Base-by-base conservation (phyloP, 2,888 invertebrate species). In the Vannuccia rotundouncinata region DNA sequence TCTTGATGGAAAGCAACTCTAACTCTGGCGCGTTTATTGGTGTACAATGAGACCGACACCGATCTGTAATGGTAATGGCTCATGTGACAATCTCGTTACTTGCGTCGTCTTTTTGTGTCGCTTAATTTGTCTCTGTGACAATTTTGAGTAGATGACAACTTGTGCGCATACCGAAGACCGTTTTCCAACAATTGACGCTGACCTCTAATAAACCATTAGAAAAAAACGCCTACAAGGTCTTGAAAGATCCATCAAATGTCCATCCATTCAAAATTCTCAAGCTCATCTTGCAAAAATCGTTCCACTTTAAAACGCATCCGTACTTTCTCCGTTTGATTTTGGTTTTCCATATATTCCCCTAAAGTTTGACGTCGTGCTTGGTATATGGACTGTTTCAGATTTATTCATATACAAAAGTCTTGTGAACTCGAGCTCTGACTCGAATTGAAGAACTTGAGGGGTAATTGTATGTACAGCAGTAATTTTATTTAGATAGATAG, bases 381-480 rank as follows among this genome's bases (percentile, higher is more conserved):
- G 66, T 66, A 66, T 17, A 66, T 66, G 25, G 66, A 66, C 66
- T 66, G 66, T 66, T 66, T 66, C 66, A 66, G 66, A 66, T 66
- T 66, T 66, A 66, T 66, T 66, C 66, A 66, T 13, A 27, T 17
- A 66, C 66, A 66, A 66, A 66, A 66, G 10, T 22, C 66, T 22
- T 17, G 66, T 66, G 66, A 66, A 66, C 66, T 66, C 66, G 66
- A 66, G 66, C 66, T 66, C 66, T 66, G 66, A 27, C n/a, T n/a
- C n/a, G n/a, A n/a, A n/a, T n/a, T n/a, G n/a, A n/a, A n/a, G n/a
- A n/a, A n/a, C n/a, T n/a, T n/a, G n/a, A n/a, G n/a, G n/a, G n/a
- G n/a, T n/a, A n/a, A n/a, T n/a, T n/a, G n/a, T n/a, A n/a, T n/a
- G n/a, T n/a, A n/a, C n/a, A n/a, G n/a, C n/a, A n/a, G n/a, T n/a